These are phyloP conservation scores for Atopsyche davidsoni DNA, from an alignment of 1,140 invertebrate genomes.

Conservation along the genomic window DNA sequence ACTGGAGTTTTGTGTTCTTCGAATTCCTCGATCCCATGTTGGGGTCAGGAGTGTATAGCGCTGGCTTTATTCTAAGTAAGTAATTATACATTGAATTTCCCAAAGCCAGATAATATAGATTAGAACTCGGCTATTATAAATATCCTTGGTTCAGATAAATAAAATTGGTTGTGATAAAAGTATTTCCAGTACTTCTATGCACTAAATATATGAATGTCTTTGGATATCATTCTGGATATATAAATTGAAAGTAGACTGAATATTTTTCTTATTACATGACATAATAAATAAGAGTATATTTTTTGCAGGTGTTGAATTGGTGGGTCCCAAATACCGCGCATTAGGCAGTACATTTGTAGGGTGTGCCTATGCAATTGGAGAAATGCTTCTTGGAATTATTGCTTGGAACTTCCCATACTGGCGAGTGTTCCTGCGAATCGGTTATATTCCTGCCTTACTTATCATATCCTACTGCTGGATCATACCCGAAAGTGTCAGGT, in stretches of 20 bases:
- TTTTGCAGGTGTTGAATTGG: slow-evolving; percentile 68
- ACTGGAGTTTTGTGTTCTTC: slow-evolving; percentile 47
- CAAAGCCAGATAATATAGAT: not conserved
- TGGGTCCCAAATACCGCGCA: slow-evolving; percentile 65
- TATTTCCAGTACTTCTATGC: too few species aligned
- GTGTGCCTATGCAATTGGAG: slow-evolving; percentile 64
- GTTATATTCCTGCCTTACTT: slow-evolving; percentile 60
- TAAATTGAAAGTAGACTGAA: not conserved
- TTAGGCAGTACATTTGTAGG: slow-evolving; percentile 66
- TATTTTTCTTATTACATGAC: slow-evolving; percentile 8
- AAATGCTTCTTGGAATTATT: slow-evolving; percentile 58
- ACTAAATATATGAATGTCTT: too few species aligned
- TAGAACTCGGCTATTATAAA: too few species aligned
- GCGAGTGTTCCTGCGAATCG: slow-evolving; percentile 58
- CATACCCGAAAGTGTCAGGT: slow-evolving; percentile 60
- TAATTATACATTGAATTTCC: not conserved
- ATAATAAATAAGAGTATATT: slow-evolving; percentile 30
- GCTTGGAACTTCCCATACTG: slow-evolving; percentile 66
- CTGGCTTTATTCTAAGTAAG: slow-evolving; percentile 54
- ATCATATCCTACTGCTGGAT: slow-evolving; percentile 56
- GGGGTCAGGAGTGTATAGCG: slow-evolving; percentile 49
- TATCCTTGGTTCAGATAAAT: too few species aligned
- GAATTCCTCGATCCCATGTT: slow-evolving; percentile 50
- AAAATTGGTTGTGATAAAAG: too few species aligned
- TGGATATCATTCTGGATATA: too few species aligned